Evolutionary conservation across 2,888 invertebrate genomes (phyloP).

Genomic region (Cylindroiulus punctatus): DNA sequence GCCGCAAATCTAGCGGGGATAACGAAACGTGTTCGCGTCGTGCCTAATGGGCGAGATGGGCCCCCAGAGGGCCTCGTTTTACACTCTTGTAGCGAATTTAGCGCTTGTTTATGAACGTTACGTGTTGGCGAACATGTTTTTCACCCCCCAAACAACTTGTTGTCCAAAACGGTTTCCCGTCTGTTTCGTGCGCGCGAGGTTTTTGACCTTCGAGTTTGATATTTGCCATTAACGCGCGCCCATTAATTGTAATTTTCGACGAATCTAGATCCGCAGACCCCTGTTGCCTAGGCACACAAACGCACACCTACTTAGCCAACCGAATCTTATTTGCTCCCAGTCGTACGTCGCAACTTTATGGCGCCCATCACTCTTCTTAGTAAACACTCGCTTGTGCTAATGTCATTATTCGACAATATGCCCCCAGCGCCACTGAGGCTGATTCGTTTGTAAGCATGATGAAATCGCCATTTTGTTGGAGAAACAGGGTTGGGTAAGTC

Average conservation of each 20-base stretch:
- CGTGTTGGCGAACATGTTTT: background rate
- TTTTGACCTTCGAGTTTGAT: background rate
- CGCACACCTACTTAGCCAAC: constrained; percentile 18
- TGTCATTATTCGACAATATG: no score
- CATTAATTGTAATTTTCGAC: constrained; percentile 14
- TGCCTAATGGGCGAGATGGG: background rate
- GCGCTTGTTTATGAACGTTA: background rate
- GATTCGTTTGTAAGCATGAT: no score
- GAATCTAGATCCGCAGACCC: background rate
- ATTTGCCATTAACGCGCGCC: constrained; percentile 1
- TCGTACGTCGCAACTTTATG: background rate
- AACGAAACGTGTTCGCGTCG: background rate
- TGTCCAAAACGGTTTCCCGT: constrained; percentile 6
- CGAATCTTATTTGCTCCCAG: background rate
- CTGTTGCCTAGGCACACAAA: constrained; percentile 6
- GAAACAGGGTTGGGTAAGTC: no score
- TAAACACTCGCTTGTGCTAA: background rate
- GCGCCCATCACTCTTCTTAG: background rate
- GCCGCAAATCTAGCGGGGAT: background rate
- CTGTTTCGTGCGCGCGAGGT: background rate
- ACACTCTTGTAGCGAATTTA: background rate
- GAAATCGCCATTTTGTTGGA: no score
- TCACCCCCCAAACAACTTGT: constrained; percentile 6
- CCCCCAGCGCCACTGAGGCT: no score
- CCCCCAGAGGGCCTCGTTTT: background rate